Base-by-base conservation (phyloP, 2,888 invertebrate species). In the Ecliptopera silaceata region DNA sequence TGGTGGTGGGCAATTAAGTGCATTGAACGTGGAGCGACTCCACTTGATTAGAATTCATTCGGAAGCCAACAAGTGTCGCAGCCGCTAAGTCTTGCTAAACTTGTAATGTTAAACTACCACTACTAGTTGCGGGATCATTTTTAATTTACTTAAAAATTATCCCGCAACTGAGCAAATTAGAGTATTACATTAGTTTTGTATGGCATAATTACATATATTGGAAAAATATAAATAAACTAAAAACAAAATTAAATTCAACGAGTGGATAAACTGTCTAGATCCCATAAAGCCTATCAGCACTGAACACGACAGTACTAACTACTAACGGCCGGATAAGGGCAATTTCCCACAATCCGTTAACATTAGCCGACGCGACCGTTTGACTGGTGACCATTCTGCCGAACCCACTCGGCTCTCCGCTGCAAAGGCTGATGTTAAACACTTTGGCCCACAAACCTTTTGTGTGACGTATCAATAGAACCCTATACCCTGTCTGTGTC, bases 321-420 rank as follows among this genome's bases (percentile, higher is more conserved):
- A 31, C 36, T 56, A 12, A 56, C 45, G 4, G 39, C 34, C 52
- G 48, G 56, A 56, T 45, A 45, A 41, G 48, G 34, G 20, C 31
- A 56, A 56, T 59, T 53, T 43, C 47, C n/a, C 50, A 31, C 56
- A 54, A 42, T 32, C 51, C 50, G 38, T 39, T 29, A 31, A 32
- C 47, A 52, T 48, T 32, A 57, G 38, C 39, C 31, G 31, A 31
- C n/a, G 4, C 26, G 26, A 26, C 26, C 26, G 8, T 8, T 8
- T 6, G 26, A 8, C 26, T 26, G 8, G 1, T 26, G 26, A 26
- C 26, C 26, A 8, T 26, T 26, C 6, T 26, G 26, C 26, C 8
- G 26, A n/a, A n/a, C n/a, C 13, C 54, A 38, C 17, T 39, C 44
- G 34, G 39, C 45, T 15, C 36, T 36, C 1, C 50, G 45, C 41